These are phyloP conservation scores for Pygoscelis antarcticus DNA, from an alignment of 2,113 vertebrate species.

Conservation along the genomic window DNA sequence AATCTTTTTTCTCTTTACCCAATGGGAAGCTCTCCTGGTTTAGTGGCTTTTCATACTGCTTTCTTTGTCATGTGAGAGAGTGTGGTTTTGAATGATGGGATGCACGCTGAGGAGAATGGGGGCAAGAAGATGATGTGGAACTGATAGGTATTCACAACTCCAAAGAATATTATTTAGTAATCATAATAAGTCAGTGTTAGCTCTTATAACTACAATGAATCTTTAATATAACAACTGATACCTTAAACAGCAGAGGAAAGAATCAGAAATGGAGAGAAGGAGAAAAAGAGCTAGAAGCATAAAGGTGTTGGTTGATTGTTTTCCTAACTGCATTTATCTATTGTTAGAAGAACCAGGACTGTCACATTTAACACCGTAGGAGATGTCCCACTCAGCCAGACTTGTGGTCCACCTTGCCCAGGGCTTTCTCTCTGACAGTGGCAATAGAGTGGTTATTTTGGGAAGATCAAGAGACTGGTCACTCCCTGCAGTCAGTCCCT, in stretches of 20 bases:
- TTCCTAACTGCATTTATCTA: background rate
- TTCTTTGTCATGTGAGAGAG: background rate
- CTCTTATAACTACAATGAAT: background rate
- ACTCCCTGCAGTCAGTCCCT: background rate
- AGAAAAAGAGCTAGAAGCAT: background rate
- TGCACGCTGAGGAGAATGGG: background rate
- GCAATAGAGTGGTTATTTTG: background rate
- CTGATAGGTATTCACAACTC: background rate
- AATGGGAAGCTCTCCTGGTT: background rate
- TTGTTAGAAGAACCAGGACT: background rate
- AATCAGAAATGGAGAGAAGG: background rate
- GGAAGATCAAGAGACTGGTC: background rate
- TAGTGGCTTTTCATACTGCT: background rate
- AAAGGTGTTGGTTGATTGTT: background rate
- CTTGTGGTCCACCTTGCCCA: background rate
- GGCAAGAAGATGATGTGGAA: background rate
- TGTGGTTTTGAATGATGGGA: background rate
- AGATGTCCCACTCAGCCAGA: background rate
- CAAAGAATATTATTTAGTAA: background rate
- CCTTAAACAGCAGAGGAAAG: background rate
- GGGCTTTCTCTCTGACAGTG: background rate
- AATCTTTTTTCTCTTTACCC: no score
- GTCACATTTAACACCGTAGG: background rate
- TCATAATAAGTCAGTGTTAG: background rate
- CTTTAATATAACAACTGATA: background rate